Conservation (phyloP, 2,113 vertebrate genomes). For the Axis porcinus region DNA sequence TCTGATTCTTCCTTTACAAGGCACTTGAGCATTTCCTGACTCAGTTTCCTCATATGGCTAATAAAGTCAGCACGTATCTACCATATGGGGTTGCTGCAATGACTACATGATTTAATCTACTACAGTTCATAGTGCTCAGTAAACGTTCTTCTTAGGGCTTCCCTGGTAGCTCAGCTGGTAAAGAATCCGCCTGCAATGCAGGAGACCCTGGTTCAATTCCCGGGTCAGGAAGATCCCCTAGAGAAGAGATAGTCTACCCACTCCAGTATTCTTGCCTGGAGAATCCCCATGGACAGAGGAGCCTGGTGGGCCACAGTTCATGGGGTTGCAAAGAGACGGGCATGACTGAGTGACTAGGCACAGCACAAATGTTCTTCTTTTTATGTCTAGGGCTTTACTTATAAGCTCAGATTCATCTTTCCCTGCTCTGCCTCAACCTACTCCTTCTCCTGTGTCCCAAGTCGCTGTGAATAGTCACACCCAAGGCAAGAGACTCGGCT, state of each 20-base stretch:
- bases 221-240: neutral
- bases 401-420: neutral
- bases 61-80: neutral
- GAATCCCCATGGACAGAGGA: neutral
- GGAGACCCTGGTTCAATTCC: neutral
- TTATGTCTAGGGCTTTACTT: neutral
- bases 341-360: neutral
- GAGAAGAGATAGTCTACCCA: neutral
- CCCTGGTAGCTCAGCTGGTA: no score
- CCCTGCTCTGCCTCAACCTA: neutral
- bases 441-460: neutral
- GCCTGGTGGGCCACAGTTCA: neutral
- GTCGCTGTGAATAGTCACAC: neutral
- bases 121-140: neutral
- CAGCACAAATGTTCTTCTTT: neutral
- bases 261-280: neutral
- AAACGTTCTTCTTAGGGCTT: neutral
- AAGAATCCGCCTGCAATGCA: no score
- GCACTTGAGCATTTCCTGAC: neutral
- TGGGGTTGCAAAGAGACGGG: neutral
- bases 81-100: neutral
- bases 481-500: neutral
- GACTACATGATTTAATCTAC: neutral
- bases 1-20: neutral
- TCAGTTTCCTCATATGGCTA: neutral